Base-by-base conservation (phyloP, 2,113 vertebrate genomes). In the Lepisosteus oculatus region DNA sequence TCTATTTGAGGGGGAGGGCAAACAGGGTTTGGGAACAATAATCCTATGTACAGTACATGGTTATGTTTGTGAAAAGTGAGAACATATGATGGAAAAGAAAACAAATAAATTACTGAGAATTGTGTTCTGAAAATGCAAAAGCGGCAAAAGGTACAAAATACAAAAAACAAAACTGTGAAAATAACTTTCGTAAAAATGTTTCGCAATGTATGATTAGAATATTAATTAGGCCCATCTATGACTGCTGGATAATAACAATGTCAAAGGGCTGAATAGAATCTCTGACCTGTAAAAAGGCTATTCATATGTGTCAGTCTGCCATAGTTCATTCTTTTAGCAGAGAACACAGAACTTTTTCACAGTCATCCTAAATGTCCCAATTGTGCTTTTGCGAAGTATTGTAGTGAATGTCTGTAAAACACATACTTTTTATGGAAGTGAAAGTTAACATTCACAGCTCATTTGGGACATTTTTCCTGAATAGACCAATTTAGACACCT, bases 141-240 rank as follows among this genome's bases (percentile, higher is more conserved):
- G 9, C 5, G 2, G 5, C 47, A 6, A 51, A 9, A 51, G 47
- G 47, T 6, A 51, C 5, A 51, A 5, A 5, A 55, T 15, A 55
- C 3, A 51, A 66, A 66, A 11, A 8, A 61, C 13, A 76, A 75
- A 76, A 73, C 77, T 79, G 84, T 87, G 87, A 85, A 85, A 85
- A 93, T 92, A 85, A 93, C 95, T 95, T 93, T 87, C 83, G 93
- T 92, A 93, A 92, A 93, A 95, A 93, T 92, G 93, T 93, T 93
- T 76, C 81, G 84, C 82, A 90, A 94, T 89, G 93, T 96, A 95
- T 95, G 95, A 96, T 92, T 90, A 93, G 96, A 97, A 98, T 98
- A 97, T 96, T 95, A 98, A 98, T 96, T 95, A 98, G 94, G 90
- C 81, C 90, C 93, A 94, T 96, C 94, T 94, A 95, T 97, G 95